phyloP scores from a whole-genome alignment of 2,113 vertebrate species.

The Prochilodus magdalenae region DNA sequence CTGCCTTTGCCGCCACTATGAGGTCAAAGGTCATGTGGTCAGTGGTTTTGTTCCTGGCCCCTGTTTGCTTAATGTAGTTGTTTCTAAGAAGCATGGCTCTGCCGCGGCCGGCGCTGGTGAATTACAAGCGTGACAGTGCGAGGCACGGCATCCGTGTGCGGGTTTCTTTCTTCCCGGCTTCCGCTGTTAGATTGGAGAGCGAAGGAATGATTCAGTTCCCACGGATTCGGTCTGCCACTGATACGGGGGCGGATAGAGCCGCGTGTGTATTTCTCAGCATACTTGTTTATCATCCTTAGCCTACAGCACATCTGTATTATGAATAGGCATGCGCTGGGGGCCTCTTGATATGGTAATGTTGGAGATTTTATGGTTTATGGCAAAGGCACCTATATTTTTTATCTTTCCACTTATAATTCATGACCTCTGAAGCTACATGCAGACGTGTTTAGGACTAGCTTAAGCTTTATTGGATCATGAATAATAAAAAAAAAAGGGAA shows the following conservation, averaged over 20 bases:
- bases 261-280: constrained; percentile 71
- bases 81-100: constrained; percentile 63
- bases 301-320: constrained; percentile 68
- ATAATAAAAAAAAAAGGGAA: constrained; percentile 57
- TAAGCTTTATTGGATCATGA: constrained; percentile 71
- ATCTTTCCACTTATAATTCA: constrained; percentile 74
- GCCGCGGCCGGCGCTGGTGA: constrained; percentile 63
- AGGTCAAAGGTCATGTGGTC: neutral
- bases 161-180: constrained; percentile 33
- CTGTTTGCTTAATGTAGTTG: neutral
- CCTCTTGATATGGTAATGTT: constrained; percentile 78
- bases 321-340: constrained; percentile 71
- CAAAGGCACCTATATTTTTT: constrained; percentile 67
- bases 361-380: constrained; percentile 78
- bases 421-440: constrained; percentile 61
- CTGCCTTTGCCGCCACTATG: neutral
- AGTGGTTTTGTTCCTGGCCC: neutral
- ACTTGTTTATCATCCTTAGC: constrained; percentile 74
- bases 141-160: constrained; percentile 4
- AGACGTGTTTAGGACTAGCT: constrained; percentile 69
- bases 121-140: constrained; percentile 57
- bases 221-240: constrained; percentile 64
- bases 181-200: constrained; percentile 24
- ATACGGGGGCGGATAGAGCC: constrained; percentile 67
- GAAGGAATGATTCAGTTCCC: constrained; percentile 66